phyloP scores from a whole-genome alignment of 2,888 invertebrate genomes.

The Habrosyne pyritoides region DNA sequence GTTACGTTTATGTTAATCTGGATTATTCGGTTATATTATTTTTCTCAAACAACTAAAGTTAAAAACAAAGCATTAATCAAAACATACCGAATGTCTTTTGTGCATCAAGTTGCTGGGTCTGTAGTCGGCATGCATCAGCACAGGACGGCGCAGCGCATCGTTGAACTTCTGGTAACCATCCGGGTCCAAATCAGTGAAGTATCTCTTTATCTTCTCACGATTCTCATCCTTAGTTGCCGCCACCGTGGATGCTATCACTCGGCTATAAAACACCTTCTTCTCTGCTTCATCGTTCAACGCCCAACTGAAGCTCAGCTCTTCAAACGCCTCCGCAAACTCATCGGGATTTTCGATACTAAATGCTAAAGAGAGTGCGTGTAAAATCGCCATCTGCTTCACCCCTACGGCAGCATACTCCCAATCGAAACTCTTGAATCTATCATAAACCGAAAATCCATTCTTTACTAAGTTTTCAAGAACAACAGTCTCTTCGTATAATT shows the following conservation, averaged over 20 bases:
- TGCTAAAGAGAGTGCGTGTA: constrained; percentile 67
- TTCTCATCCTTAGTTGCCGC: constrained; percentile 35
- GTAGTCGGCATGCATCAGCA: constrained; percentile 57
- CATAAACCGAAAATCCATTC: constrained; percentile 47
- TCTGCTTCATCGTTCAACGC: constrained; percentile 15
- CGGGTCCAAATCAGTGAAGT: constrained; percentile 18
- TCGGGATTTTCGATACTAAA: constrained; percentile 46
- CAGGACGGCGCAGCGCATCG: constrained; percentile 31
- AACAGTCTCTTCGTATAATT: constrained; percentile 47
- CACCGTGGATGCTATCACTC: constrained; percentile 23
- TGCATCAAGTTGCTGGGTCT: constrained; percentile 52
- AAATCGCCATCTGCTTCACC: constrained; percentile 55
- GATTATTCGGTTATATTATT: no score
- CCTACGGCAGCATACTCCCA: constrained; percentile 57
- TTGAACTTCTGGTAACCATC: constrained; percentile 25
- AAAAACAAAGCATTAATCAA: background rate
- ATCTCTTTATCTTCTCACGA: constrained; percentile 33
- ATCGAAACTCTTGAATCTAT: constrained; percentile 53
- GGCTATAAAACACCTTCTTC: constrained; percentile 17
- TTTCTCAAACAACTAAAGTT: no score
- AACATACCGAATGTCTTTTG: constrained; percentile 23
- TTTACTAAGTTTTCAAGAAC: constrained; percentile 58
- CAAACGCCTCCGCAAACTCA: constrained; percentile 40
- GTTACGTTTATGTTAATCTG: no score
- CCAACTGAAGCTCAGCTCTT: constrained; percentile 26